Conservation (phyloP, 1,140 invertebrate species). For the Lutraria rhynchaena region DNA sequence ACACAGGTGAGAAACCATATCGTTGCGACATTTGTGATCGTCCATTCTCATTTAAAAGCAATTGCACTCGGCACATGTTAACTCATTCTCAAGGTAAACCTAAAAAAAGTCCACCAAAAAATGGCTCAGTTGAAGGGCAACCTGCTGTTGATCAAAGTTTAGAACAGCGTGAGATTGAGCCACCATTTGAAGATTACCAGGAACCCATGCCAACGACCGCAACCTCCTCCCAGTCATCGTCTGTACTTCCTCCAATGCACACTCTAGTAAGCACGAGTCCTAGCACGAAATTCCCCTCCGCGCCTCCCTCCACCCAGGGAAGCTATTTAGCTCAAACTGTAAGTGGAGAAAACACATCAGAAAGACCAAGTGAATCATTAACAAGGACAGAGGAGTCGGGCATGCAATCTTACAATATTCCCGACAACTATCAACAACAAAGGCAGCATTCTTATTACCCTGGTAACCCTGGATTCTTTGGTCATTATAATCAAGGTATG, state of each 20-base stretch:
- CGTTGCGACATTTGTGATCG: constrained; percentile 98
- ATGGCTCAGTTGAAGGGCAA: background rate
- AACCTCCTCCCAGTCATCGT: background rate
- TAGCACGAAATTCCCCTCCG: background rate
- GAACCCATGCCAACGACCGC: background rate
- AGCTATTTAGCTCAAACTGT: background rate
- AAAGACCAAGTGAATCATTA: background rate
- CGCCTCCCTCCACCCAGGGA: background rate
- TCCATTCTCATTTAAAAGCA: constrained; percentile 96
- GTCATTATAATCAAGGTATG: constrained; percentile 12
- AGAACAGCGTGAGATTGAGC: background rate
- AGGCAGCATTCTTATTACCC: background rate
- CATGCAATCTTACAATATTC: background rate
- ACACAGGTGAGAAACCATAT: constrained; percentile 99
- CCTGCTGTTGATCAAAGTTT: background rate
- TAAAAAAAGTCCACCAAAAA: constrained; percentile 37
- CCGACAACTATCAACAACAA: background rate
- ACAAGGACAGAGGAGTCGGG: constrained; percentile 4
- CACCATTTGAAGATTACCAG: background rate
- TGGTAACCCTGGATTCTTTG: constrained; percentile 20
- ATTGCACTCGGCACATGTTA: constrained; percentile 81
- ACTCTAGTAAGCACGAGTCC: constrained; percentile 14
- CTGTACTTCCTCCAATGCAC: constrained; percentile 48
- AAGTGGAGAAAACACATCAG: background rate
- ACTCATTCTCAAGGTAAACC: constrained; percentile 70